phyloP scores from a whole-genome alignment of 2,888 invertebrate species.

The Buathra laborator region DNA sequence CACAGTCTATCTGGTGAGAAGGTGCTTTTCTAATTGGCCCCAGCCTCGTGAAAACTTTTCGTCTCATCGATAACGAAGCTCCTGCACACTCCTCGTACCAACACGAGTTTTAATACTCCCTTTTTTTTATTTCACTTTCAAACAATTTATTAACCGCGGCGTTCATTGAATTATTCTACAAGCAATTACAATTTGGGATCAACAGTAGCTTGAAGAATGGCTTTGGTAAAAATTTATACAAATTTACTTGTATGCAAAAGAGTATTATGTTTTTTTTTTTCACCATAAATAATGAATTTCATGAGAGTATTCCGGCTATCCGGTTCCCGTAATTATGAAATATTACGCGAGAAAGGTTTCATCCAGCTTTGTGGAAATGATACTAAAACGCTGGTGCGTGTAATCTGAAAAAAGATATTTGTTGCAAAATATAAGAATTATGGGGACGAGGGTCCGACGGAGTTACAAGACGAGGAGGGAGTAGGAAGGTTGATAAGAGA shows the following conservation, averaged over 20 bases:
- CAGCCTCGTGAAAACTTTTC: slow-evolving; percentile 53
- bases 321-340: neutral
- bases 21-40: slow-evolving; percentile 59
- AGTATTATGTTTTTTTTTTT: neutral
- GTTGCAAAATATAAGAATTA: slow-evolving; percentile 43
- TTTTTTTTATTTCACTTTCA: slow-evolving; percentile 2
- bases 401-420: slow-evolving; percentile 18
- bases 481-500: neutral
- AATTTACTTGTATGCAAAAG: too few relatives aligned
- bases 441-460: neutral
- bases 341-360: neutral
- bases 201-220: too few relatives aligned
- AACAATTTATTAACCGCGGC: slow-evolving; percentile 34
- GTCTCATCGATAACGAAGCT: neutral
- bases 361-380: neutral
- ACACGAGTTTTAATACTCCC: slow-evolving; percentile 5
- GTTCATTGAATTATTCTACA: slow-evolving; percentile 35
- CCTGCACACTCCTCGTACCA: slow-evolving; percentile 17
- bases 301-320: neutral
- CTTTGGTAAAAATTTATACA: too few relatives aligned
- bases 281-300: neutral
- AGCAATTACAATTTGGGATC: neutral
- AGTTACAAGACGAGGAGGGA: neutral
- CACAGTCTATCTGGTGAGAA: neutral
- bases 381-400: neutral